Evolutionary conservation across 2,888 invertebrate species (phyloP).

Genomic region (Amphiduros pacificus): DNA sequence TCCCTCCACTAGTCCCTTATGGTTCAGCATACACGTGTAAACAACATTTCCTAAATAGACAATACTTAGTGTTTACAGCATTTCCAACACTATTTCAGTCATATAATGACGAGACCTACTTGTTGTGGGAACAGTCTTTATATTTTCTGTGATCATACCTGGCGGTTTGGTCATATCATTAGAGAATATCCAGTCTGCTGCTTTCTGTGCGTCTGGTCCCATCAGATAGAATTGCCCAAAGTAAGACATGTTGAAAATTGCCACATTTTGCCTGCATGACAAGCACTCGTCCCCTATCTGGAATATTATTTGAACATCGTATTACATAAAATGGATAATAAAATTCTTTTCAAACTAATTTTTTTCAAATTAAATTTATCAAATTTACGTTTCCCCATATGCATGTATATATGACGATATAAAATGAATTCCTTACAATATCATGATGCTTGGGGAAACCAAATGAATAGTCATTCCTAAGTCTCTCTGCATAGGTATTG

Average conservation of each 20-base stretch:
- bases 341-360: no score
- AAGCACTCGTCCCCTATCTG: constrained; percentile 82
- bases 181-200: constrained; percentile 82
- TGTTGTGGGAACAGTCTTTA: no score
- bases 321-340: no score
- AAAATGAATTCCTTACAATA: constrained; percentile 64
- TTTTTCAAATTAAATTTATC: no score
- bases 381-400: no score
- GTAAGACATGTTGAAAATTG: constrained; percentile 84
- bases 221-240: constrained; percentile 86
- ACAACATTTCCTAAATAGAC: constrained; percentile 62
- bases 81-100: no score
- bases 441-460: constrained; percentile 80
- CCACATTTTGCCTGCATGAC: constrained; percentile 77
- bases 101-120: no score
- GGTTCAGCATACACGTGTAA: constrained; percentile 81
- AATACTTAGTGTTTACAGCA: no score
- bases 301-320: no score
- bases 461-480: constrained; percentile 79
- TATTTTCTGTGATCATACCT: constrained; percentile 32
- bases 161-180: constrained; percentile 68
- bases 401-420: neutral
- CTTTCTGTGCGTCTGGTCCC: constrained; percentile 80
- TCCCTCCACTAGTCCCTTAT: constrained; percentile 80
- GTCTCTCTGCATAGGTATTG: constrained; percentile 70